A percentile compares a stretch with the other conserved stretches of the same genome.
phyloP scores from a whole-genome alignment of 1,140 invertebrate genomes.

The Heterodera carotae region DNA sequence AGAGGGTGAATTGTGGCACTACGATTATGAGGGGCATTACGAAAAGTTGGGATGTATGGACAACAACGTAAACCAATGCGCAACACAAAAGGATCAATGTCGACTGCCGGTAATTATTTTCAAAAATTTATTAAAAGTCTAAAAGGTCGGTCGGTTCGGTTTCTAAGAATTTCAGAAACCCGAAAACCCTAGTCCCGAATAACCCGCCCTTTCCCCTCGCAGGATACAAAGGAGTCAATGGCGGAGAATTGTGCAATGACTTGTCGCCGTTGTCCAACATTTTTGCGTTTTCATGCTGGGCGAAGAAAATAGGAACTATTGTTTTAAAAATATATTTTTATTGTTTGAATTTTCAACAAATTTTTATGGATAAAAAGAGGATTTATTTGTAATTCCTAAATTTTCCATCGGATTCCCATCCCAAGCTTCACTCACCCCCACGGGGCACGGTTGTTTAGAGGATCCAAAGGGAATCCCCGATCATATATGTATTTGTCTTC shows the following conservation, averaged over 20 bases:
- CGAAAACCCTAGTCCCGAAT: no score
- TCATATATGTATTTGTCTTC: no score
- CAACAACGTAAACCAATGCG: not conserved
- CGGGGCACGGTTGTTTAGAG: no score
- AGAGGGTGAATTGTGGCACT: conserved; percentile 2
- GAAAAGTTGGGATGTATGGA: not conserved
- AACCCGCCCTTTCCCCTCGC: no score
- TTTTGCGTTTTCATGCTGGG: not conserved
- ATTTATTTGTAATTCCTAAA: no score
- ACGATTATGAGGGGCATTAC: not conserved
- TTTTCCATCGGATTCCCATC: no score
- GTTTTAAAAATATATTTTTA: not conserved
- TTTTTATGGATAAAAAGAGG: no score
- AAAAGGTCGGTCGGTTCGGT: no score
- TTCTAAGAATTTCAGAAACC: no score
- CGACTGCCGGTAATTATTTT: not conserved
- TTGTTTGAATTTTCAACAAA: no score
- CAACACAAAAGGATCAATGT: not conserved
- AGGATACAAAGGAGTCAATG: not conserved
- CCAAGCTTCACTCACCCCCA: no score
- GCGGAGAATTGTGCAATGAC: conserved; percentile 5
- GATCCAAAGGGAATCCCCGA: no score
- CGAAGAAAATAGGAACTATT: not conserved
- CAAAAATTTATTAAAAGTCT: not conserved
- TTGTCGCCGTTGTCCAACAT: conserved; percentile 1